A percentile compares a stretch with the other conserved stretches of the same genome.
Conservation (phyloP, 2,888 invertebrate genomes). For the Drosophila picticornis region DNA sequence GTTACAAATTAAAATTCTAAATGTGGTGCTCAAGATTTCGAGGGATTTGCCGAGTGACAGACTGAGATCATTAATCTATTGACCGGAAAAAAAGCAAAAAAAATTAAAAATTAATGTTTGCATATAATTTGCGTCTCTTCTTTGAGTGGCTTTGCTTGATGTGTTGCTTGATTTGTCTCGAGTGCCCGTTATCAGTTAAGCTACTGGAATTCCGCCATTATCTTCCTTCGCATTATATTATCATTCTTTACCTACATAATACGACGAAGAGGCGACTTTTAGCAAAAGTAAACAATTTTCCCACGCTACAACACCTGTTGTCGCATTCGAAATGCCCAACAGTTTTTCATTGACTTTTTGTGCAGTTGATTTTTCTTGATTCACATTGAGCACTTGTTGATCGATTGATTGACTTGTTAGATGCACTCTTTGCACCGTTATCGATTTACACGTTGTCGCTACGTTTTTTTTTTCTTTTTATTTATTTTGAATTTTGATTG, state of each 20-base stretch:
- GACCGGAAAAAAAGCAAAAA: background rate
- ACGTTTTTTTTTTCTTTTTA: constrained; percentile 9
- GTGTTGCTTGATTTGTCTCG: background rate
- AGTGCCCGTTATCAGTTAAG: constrained; percentile 36
- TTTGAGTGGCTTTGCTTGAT: background rate
- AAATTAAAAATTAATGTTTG: background rate
- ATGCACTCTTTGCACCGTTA: constrained; percentile 32
- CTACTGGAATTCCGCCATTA: constrained; percentile 47
- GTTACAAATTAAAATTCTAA: constrained; percentile 62
- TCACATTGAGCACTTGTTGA: constrained; percentile 43
- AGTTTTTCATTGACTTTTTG: constrained; percentile 62
- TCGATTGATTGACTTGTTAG: constrained; percentile 25
- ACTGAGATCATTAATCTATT: constrained; percentile 49
- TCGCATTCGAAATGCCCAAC: constrained; percentile 31
- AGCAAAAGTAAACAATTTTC: constrained; percentile 65
- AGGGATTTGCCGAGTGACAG: constrained; percentile 55
- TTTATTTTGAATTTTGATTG: constrained; percentile 43
- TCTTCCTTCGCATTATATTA: constrained; percentile 35
- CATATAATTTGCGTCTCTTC: constrained; percentile 14
- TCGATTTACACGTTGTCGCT: constrained; percentile 9
- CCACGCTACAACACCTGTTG: constrained; percentile 67
- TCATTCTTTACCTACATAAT: constrained; percentile 25
- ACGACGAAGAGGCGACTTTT: constrained; percentile 8
- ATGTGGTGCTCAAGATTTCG: constrained; percentile 40
- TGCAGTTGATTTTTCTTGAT: constrained; percentile 36